Conservation (phyloP, 2,113 vertebrate species). For the Clarias gariepinus region DNA sequence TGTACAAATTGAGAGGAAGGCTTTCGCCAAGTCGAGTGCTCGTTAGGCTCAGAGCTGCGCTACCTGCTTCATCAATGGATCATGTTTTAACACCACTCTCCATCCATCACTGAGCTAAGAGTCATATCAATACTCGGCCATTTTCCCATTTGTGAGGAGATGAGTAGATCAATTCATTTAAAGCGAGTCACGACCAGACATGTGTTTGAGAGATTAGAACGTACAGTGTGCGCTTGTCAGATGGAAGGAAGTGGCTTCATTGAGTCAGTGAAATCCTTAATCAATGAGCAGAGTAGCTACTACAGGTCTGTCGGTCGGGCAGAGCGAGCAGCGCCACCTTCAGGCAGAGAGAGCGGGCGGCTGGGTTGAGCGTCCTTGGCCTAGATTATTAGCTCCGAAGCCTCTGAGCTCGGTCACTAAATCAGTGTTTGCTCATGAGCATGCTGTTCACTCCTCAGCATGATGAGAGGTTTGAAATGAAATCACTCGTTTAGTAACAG, state of each 20-base stretch:
- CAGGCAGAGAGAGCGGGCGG: background rate
- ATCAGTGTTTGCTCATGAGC: background rate
- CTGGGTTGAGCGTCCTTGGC: background rate
- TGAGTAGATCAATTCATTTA: slow-evolving; percentile 81
- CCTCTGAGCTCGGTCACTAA: background rate
- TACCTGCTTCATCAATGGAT: slow-evolving; percentile 59
- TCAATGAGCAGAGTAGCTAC: slow-evolving; percentile 84
- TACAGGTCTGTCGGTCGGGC: slow-evolving; percentile 18
- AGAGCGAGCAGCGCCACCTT: slow-evolving; percentile 16
- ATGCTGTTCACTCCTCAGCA: background rate
- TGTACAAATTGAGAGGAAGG: slow-evolving; percentile 8
- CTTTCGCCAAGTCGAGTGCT: slow-evolving; percentile 53
- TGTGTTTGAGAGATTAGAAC: slow-evolving; percentile 84
- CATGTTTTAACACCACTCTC: slow-evolving; percentile 69
- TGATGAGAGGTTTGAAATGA: slow-evolving; percentile 3
- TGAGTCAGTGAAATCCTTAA: slow-evolving; percentile 97
- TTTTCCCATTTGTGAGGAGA: slow-evolving; percentile 78
- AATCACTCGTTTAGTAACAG: background rate
- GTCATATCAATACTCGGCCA: slow-evolving; percentile 78
- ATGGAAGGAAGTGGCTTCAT: slow-evolving; percentile 87
- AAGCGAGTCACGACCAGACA: slow-evolving; percentile 82
- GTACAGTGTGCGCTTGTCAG: slow-evolving; percentile 79
- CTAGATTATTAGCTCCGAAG: background rate
- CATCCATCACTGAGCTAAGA: slow-evolving; percentile 75
- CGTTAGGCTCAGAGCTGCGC: slow-evolving; percentile 55